Conservation (phyloP, 2,113 vertebrate genomes). For the Numida meleagris region DNA sequence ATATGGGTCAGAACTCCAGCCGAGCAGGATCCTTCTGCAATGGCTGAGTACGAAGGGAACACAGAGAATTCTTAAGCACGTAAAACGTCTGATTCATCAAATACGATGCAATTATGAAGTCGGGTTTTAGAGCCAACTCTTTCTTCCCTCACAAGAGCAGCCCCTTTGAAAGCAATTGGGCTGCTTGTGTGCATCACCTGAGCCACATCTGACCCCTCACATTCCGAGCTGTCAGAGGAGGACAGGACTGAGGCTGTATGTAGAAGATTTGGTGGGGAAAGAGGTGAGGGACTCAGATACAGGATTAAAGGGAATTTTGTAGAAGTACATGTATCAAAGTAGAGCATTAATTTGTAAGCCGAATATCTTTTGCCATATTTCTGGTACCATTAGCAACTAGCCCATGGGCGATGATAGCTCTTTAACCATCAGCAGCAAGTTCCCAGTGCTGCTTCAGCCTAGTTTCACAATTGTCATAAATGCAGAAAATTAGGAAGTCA, state of each 20-base stretch:
- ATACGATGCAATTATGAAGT: slow-evolving; percentile 48
- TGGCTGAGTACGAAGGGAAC: slow-evolving; percentile 5
- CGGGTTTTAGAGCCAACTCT: slow-evolving; percentile 1
- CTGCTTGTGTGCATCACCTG: not conserved
- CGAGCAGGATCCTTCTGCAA: slow-evolving; percentile 52
- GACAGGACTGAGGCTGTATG: rapidly evolving
- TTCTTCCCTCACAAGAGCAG: slow-evolving; percentile 18
- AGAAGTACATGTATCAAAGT: not conserved
- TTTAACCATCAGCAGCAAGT: not conserved
- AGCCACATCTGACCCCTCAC: not conserved
- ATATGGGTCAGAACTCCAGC: slow-evolving; percentile 68
- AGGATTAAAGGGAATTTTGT: not conserved
- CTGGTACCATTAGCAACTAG: not conserved
- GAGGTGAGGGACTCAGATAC: not conserved
- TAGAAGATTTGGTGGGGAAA: not conserved
- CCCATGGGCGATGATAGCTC: not conserved
- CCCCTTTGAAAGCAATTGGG: slow-evolving; percentile 20
- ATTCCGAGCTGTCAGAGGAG: not conserved
- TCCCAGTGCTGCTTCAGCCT: not conserved
- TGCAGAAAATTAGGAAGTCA: not conserved
- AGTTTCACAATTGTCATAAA: not conserved
- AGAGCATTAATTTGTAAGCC: not conserved
- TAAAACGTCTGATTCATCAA: slow-evolving; percentile 55
- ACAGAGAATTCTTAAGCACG: not conserved
- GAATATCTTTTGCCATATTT: not conserved